Evolutionary conservation across 2,797 vertebrate genomes (phyloP).

Genomic region (Heteromormyrus szaboi): DNA sequence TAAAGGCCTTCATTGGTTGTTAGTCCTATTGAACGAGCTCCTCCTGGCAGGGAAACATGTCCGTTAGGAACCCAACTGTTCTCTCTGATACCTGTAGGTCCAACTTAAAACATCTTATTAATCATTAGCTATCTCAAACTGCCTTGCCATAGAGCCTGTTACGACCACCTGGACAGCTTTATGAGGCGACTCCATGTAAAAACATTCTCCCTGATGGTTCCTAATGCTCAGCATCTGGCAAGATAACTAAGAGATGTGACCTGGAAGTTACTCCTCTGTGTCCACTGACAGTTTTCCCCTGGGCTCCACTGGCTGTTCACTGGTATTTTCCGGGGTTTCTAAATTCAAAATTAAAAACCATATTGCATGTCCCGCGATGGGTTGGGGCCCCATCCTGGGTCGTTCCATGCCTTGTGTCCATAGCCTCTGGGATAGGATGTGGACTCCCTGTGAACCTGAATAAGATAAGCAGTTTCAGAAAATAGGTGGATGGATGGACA

Average conservation of each 20-base stretch:
- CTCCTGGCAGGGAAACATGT: not conserved
- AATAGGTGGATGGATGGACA: too few species aligned
- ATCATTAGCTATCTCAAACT: not conserved
- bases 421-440: not conserved
- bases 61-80: conserved; percentile 1
- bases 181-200: not conserved
- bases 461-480: not conserved
- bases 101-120: not conserved
- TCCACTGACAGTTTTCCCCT: not conserved
- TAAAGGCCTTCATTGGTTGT: not conserved
- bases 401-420: not conserved
- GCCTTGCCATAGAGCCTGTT: not conserved
- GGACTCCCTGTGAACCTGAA: not conserved
- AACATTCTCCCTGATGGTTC: not conserved
- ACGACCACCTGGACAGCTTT: not conserved
- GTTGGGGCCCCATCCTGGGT: not conserved
- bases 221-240: not conserved
- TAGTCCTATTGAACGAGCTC: not conserved
- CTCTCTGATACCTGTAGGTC: not conserved
- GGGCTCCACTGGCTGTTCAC: not conserved
- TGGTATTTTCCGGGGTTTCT: not conserved
- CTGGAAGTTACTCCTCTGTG: not conserved
- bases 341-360: not conserved
- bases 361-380: not conserved
- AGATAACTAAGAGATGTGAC: not conserved